Evolutionary conservation across 2,113 vertebrate genomes (phyloP), one percentile per base, ranked within the genome.

Genomic region (Callionymus lyra): DNA sequence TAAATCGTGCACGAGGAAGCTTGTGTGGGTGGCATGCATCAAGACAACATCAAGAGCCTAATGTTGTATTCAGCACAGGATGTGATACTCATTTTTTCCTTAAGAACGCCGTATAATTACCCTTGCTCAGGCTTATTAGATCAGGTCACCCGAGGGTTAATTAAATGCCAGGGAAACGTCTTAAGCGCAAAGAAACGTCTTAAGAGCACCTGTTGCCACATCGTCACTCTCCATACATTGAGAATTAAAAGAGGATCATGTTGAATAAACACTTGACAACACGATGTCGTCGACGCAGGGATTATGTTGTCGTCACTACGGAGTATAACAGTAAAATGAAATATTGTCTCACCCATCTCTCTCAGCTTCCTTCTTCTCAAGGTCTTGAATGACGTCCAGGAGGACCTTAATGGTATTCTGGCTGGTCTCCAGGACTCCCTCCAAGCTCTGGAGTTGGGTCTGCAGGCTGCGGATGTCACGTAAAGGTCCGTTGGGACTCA

Each of bases 371-470:
- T 89, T 90, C 82, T 87, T 90, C 78, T 91, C 89, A 70, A 91
- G 80, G 77, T 91, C 89, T 84, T 91, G 89, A 79, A 91, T 91
- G 65, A 91, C 88, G 2, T 88, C 89, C 77, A 91, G 83, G 62
- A 91, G 84, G 62, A 91, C 82, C 42, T 88, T 86, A 67, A 91
- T 91, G 67, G 89, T 91, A 58, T 91, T 87, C 73, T 91, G 89
- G 83, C 89, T 91, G 53, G 88, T 89, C 74, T 90, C 87, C 81
- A 91, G 80, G 51, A 91, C 87, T 19, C 87, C 88, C 68, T 91
- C 89, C 74, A 91, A 72, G 56, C 87, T 89, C 36, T 90, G 87
- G 41, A 91, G 85, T 79, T 87, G 87, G 55, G 79, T 82, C 64
- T 84, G 85, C 79, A 90, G 76, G 60, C 76, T 83, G 12, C 87